Evolutionary conservation across 2,888 invertebrate genomes (phyloP).

Genomic region (Tetrapedia diversipes): DNA sequence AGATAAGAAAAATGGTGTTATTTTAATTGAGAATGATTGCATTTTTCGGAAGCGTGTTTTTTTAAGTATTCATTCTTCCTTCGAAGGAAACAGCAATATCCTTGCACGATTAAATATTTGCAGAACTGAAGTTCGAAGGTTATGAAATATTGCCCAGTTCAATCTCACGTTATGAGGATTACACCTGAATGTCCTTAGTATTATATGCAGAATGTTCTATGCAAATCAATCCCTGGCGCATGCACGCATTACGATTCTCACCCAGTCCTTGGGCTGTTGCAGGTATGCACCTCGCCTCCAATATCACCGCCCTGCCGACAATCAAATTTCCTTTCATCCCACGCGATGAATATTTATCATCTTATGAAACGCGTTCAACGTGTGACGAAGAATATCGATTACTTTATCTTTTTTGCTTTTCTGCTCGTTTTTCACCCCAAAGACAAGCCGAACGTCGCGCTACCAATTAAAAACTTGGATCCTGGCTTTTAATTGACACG

Average conservation of each 20-base stretch:
- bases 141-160: not conserved
- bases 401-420: not conserved
- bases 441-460: not conserved
- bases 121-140: not conserved
- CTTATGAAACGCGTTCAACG: constrained; percentile 37
- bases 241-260: constrained; percentile 7
- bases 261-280: constrained; percentile 6
- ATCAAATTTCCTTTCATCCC: constrained; percentile 51
- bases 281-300: constrained; percentile 10
- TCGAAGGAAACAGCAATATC: too few species aligned
- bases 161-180: not conserved
- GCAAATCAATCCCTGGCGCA: constrained; percentile 27
- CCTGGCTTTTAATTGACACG: not conserved
- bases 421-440: not conserved
- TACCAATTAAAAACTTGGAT: not conserved
- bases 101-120: too few species aligned
- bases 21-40: too few species aligned
- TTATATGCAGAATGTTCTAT: constrained; percentile 20
- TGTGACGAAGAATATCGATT: constrained; percentile 31
- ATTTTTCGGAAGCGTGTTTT: too few species aligned
- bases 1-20: too few species aligned
- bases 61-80: too few species aligned
- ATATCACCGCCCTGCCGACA: constrained; percentile 30
- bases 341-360: constrained; percentile 56
- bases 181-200: not conserved